These are phyloP conservation scores for Parnassius smintheus DNA, from an alignment of 2,888 invertebrate species.

Conservation along the genomic window DNA sequence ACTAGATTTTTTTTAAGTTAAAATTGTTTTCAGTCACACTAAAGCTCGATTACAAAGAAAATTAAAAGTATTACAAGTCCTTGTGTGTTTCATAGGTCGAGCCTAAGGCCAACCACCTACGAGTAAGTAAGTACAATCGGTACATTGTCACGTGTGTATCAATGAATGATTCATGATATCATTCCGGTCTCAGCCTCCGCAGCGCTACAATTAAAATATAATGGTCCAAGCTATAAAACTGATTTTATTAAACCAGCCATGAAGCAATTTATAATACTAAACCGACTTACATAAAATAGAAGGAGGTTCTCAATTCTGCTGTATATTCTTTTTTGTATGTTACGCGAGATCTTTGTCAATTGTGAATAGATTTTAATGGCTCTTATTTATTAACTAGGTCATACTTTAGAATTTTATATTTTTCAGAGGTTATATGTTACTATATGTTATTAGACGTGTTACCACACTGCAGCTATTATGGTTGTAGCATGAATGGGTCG, in stretches of 20 bases:
- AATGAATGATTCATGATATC: slow-evolving; percentile 17
- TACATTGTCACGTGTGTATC: slow-evolving; percentile 19
- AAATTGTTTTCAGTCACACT: background rate
- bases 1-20: too few relatives aligned
- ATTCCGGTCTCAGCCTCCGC: slow-evolving; percentile 1
- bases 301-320: too few relatives aligned
- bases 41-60: slow-evolving; percentile 4
- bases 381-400: too few relatives aligned
- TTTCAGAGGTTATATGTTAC: too few relatives aligned
- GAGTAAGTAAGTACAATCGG: background rate
- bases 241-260: slow-evolving; percentile 16
- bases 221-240: slow-evolving; percentile 18
- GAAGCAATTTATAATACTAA: slow-evolving; percentile 9
- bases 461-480: too few relatives aligned
- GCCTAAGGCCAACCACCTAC: slow-evolving; percentile 22
- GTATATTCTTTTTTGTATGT: too few relatives aligned
- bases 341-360: too few relatives aligned
- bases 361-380: too few relatives aligned
- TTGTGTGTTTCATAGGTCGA: slow-evolving; percentile 14
- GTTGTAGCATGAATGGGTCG: too few relatives aligned
- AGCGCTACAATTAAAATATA: background rate
- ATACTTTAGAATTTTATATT: too few relatives aligned
- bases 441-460: too few relatives aligned
- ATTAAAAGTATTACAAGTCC: slow-evolving; percentile 12
- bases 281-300: background rate